These are phyloP conservation scores for Gouania willdenowi DNA, from an alignment of 2,797 vertebrate species.

Conservation along the genomic window DNA sequence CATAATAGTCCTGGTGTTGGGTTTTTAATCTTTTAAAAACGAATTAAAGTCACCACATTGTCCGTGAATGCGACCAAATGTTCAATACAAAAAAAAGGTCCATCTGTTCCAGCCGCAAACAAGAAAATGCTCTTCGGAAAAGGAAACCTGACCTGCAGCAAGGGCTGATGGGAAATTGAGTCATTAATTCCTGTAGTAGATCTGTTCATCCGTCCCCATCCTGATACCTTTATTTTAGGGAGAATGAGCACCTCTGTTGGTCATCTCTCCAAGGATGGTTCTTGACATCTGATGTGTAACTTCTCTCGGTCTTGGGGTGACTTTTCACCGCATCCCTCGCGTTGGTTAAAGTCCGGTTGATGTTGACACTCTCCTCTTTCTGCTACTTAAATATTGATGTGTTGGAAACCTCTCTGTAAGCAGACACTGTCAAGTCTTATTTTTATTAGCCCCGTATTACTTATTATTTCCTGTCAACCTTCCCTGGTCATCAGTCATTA, in stretches of 20 bases:
- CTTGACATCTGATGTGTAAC: constrained; percentile 20
- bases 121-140: constrained; percentile 11
- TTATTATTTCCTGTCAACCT: too few relatives aligned
- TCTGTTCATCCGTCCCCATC: too few relatives aligned
- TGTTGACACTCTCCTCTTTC: too few relatives aligned
- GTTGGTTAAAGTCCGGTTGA: too few relatives aligned
- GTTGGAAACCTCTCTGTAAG: constrained; percentile 19
- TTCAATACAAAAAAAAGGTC: too few relatives aligned
- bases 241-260: not conserved
- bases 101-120: constrained; percentile 50
- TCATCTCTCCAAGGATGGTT: constrained; percentile 15
- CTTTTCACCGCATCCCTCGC: too few relatives aligned
- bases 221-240: too few relatives aligned
- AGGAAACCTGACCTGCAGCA: constrained; percentile 4
- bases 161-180: constrained; percentile 68
- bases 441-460: constrained; percentile 15
- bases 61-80: constrained; percentile 9
- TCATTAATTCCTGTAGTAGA: too few relatives aligned
- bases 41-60: not conserved
- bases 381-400: constrained; percentile 53
- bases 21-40: too few relatives aligned
- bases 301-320: constrained; percentile 5
- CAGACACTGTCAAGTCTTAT: constrained; percentile 39
- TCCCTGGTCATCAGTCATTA: too few relatives aligned
- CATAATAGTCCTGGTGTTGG: too few relatives aligned